Evolutionary conservation across 64 coral and sea anemone species (phyloP).

Genomic region (Hydrozoanthus tunicans): DNA sequence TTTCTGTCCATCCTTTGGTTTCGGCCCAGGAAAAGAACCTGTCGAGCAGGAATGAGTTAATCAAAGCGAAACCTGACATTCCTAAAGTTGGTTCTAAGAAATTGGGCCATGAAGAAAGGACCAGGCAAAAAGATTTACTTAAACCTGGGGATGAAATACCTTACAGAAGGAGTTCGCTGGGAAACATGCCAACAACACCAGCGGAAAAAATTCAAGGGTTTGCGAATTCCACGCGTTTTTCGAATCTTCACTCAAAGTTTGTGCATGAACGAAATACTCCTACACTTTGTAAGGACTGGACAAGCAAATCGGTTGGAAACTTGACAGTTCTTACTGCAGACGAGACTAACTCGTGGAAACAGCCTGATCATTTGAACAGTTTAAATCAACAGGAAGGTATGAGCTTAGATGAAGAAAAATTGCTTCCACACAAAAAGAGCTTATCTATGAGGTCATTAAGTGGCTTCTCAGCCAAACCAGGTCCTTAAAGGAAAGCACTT

Average conservation of each 20-base stretch:
- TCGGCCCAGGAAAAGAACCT: not conserved
- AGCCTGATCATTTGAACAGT: not conserved
- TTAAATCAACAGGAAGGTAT: not conserved
- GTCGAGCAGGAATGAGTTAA: not conserved
- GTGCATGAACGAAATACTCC: not conserved
- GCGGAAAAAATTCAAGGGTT: not conserved
- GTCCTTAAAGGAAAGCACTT: not conserved
- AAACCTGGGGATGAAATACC: not conserved
- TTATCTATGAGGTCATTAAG: not conserved
- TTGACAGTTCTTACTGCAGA: not conserved
- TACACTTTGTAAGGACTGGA: not conserved
- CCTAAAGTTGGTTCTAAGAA: not conserved
- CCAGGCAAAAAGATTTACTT: not conserved
- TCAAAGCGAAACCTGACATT: not conserved
- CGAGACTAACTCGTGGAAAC: not conserved
- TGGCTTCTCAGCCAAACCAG: not conserved
- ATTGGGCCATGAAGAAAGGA: not conserved
- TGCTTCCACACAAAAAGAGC: not conserved
- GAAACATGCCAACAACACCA: not conserved
- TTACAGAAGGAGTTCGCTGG: conserved; percentile 2
- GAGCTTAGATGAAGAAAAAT: not conserved
- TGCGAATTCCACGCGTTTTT: not conserved
- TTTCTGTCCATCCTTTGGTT: not conserved
- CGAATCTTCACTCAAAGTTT: not conserved
- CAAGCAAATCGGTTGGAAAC: conserved; percentile 2